Conservation (phyloP, 2,888 invertebrate species). For the Troides helena region DNA sequence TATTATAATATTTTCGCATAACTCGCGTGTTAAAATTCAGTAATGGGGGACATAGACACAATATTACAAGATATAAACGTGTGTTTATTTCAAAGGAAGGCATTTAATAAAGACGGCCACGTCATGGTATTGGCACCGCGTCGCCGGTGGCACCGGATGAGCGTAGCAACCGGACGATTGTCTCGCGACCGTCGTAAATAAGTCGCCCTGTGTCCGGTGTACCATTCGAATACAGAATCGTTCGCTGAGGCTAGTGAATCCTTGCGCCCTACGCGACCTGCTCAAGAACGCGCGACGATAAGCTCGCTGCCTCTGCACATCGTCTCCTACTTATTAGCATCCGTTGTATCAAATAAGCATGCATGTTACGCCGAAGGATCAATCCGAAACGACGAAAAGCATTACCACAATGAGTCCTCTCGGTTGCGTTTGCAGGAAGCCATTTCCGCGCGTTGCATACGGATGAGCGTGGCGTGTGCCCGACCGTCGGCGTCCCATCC, state of each 20-base stretch:
- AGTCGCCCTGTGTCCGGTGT: constrained; percentile 73
- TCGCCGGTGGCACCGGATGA: constrained; percentile 74
- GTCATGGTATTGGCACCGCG: constrained; percentile 71
- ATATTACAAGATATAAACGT: constrained; percentile 59
- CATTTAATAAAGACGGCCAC: constrained; percentile 75
- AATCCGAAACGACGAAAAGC: constrained; percentile 44
- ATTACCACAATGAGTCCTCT: constrained; percentile 47
- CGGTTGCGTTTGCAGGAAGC: constrained; percentile 63
- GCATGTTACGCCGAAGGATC: constrained; percentile 36
- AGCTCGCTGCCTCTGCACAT: constrained; percentile 12
- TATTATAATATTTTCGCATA: constrained; percentile 6
- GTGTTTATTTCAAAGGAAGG: constrained; percentile 69
- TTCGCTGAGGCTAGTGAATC: constrained; percentile 57
- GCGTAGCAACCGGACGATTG: constrained; percentile 73
- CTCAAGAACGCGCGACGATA: constrained; percentile 28
- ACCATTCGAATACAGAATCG: constrained; percentile 70
- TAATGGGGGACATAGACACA: constrained; percentile 6
- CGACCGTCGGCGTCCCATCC: constrained; percentile 35
- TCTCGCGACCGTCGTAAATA: constrained; percentile 77
- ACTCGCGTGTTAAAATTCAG: background rate
- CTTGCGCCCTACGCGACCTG: constrained; percentile 39
- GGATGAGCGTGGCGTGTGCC: constrained; percentile 69
- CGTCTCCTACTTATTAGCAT: constrained; percentile 28
- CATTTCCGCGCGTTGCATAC: constrained; percentile 69
- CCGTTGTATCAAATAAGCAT: constrained; percentile 35